Percentiles rank a stretch among this genome's conserved stretches.
Conservation (phyloP, 2,113 vertebrate genomes). For the Xerus inauris region DNA sequence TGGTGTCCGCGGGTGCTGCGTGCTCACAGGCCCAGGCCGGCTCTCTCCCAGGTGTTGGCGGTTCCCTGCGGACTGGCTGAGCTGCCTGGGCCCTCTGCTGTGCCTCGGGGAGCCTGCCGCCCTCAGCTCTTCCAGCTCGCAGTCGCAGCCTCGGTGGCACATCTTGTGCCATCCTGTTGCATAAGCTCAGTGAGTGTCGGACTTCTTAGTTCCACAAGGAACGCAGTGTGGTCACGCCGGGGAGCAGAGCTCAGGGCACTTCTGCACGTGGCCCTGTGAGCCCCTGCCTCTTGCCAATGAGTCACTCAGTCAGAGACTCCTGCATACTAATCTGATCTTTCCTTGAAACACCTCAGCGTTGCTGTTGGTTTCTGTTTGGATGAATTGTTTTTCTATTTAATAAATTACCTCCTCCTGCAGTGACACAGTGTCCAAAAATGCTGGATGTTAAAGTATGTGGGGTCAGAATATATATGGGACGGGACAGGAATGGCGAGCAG, state of each 20-base stretch:
- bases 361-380: background rate
- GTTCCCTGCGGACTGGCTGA: too few species aligned
- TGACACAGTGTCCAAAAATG: background rate
- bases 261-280: background rate
- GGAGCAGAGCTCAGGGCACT: background rate
- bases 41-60: too few species aligned
- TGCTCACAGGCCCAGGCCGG: too few species aligned
- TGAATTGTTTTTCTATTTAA: conserved; percentile 25
- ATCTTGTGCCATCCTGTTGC: too few species aligned
- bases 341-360: background rate
- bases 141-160: too few species aligned
- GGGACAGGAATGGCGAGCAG: background rate
- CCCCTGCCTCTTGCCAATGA: background rate
- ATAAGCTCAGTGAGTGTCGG: too few species aligned
- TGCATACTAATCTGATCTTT: background rate
- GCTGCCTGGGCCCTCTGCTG: too few species aligned
- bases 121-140: too few species aligned
- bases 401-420: background rate
- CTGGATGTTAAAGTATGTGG: background rate
- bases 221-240: background rate
- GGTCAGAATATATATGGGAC: background rate
- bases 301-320: background rate
- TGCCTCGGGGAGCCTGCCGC: too few species aligned
- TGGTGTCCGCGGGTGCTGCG: too few species aligned
- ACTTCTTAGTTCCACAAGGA: too few species aligned